Conservation (phyloP, 2,797 vertebrate species). For the Ficedula albicollis region DNA sequence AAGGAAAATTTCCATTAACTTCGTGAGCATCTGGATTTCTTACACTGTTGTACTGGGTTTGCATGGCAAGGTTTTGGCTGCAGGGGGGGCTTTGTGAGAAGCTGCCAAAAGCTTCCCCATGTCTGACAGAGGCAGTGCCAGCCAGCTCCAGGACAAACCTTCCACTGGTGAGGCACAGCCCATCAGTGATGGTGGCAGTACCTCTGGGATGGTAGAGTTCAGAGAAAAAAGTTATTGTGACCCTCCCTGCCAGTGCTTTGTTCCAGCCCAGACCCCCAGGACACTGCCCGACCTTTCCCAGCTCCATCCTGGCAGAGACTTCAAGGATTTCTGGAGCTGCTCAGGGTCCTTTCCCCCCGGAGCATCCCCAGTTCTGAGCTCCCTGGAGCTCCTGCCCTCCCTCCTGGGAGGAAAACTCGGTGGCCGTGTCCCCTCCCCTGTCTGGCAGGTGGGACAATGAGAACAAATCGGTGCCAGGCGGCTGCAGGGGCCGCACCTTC, state of each 20-base stretch:
- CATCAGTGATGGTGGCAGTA: too few species aligned
- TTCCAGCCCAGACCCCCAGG: background rate
- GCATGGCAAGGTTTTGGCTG: too few species aligned
- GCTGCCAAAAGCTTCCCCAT: too few species aligned
- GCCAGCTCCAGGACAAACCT: too few species aligned
- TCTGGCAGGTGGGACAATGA: background rate
- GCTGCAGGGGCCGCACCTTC: background rate
- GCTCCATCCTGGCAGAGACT: background rate
- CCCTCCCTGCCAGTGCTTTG: too few species aligned
- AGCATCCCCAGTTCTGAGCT: background rate
- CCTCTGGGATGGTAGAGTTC: too few species aligned
- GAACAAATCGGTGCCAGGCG: background rate
- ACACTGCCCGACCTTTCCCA: background rate
- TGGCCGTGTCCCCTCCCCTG: background rate
- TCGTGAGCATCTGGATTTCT: too few species aligned
- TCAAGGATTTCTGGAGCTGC: background rate
- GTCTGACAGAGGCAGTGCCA: too few species aligned
- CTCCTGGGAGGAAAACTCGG: background rate
- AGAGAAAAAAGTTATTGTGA: background rate
- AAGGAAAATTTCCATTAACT: too few species aligned
- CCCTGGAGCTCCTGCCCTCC: background rate
- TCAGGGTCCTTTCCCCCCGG: fast-evolving
- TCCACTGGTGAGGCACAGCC: too few species aligned
- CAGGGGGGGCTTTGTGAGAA: too few species aligned
- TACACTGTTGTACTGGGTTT: too few species aligned